Evolutionary conservation across 2,797 vertebrate species (phyloP).

Genomic region (Liparis tanakae): DNA sequence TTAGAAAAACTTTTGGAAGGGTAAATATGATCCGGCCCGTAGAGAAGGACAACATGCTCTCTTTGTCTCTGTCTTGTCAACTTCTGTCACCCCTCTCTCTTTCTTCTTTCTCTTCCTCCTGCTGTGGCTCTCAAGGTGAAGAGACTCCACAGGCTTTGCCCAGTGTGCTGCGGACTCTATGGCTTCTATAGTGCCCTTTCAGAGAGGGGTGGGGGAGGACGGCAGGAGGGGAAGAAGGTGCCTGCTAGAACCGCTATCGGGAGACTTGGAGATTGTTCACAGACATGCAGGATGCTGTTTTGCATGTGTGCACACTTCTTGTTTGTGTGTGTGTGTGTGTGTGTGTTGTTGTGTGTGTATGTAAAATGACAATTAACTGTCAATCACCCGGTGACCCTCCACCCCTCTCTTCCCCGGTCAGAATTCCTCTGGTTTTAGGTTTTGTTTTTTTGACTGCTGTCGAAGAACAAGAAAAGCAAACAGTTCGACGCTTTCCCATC

Average conservation of each 20-base stretch:
- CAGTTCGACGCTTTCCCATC: constrained; percentile 51
- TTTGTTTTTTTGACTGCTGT: constrained; percentile 61
- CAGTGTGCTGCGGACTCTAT: constrained; percentile 56
- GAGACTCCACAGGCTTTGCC: constrained; percentile 52
- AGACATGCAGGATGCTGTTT: constrained; percentile 54
- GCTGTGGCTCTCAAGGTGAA: constrained; percentile 54
- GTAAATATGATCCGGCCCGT: constrained; percentile 1
- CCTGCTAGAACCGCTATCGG: constrained; percentile 36
- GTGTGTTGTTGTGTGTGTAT: background rate
- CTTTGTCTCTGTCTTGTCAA: constrained; percentile 23
- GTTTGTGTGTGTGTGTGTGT: background rate
- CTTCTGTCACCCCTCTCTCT: constrained; percentile 7
- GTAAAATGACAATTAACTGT: constrained; percentile 68
- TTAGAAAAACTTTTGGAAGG: constrained; percentile 39
- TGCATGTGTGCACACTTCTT: constrained; percentile 34
- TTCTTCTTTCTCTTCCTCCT: constrained; percentile 23
- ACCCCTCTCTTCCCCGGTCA: constrained; percentile 52
- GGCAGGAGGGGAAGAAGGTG: constrained; percentile 23
- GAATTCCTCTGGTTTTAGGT: constrained; percentile 74
- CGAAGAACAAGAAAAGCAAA: constrained; percentile 63
- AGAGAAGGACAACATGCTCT: constrained; percentile 8
- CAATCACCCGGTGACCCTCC: constrained; percentile 69
- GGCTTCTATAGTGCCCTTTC: constrained; percentile 64
- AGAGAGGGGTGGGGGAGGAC: constrained; percentile 3
- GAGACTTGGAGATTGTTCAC: constrained; percentile 52